These are phyloP conservation scores for Diorhabda elongata DNA, from an alignment of 1,140 invertebrate species.

Conservation along the genomic window DNA sequence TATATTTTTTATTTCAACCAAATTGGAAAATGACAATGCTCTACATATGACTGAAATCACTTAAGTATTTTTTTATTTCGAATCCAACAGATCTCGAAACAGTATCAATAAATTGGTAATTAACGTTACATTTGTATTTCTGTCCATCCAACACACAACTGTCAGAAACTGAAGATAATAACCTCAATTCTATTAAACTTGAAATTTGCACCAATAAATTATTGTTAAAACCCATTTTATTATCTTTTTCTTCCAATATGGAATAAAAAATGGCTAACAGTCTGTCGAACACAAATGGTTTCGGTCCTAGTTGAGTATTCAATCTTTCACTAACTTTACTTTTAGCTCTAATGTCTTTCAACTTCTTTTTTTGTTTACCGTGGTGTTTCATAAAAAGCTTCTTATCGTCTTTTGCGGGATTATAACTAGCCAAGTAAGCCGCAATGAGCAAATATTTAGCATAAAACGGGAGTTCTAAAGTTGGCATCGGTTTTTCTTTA, in stretches of 20 bases:
- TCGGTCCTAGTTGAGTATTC: constrained; percentile 67
- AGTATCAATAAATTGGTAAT: constrained; percentile 63
- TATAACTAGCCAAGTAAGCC: constrained; percentile 86
- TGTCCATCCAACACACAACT: constrained; percentile 60
- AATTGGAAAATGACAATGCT: too few species aligned
- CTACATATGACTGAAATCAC: constrained; percentile 56
- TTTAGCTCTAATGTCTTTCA: constrained; percentile 53
- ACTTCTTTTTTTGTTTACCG: constrained; percentile 58
- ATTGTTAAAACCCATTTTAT: constrained; percentile 78
- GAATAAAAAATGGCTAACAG: constrained; percentile 89
- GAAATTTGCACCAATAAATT: constrained; percentile 76
- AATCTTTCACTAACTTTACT: constrained; percentile 53
- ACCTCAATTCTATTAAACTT: constrained; percentile 67
- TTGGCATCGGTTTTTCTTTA: constrained; percentile 53
- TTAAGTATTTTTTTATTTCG: constrained; percentile 70
- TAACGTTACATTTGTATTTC: constrained; percentile 71
- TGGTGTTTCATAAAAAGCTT: constrained; percentile 74
- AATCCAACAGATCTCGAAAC: constrained; percentile 69
- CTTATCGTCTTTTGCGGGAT: constrained; percentile 80
- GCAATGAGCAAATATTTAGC: constrained; percentile 85
- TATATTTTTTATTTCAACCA: too few species aligned
- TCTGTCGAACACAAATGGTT: constrained; percentile 76
- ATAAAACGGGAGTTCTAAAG: constrained; percentile 82
- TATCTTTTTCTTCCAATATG: constrained; percentile 79
- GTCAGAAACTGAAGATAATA: constrained; percentile 60